Evolutionary conservation across 1,140 invertebrate species (phyloP).

Genomic region (Bradynema listronoti): DNA sequence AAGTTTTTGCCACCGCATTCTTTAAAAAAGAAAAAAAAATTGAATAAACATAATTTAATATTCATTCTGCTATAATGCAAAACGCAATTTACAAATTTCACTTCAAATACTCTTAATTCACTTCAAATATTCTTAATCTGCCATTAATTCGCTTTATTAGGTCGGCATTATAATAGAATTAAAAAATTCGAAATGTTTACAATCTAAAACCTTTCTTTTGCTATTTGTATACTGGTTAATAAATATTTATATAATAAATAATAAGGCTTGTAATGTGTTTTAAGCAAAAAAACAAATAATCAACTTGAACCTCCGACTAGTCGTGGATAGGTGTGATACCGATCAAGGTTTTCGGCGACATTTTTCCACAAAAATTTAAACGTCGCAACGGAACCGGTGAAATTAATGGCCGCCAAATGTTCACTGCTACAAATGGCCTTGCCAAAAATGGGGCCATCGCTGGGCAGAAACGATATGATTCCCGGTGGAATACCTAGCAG

Average conservation of each 20-base stretch:
- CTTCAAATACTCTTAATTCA: too few species aligned
- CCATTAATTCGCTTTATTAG: too few species aligned
- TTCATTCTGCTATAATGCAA: too few species aligned
- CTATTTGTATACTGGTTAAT: too few species aligned
- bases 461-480: slow-evolving; percentile 91
- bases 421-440: slow-evolving; percentile 77
- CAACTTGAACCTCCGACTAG: slow-evolving; percentile 73
- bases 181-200: too few species aligned
- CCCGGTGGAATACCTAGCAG: slow-evolving; percentile 71
- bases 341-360: slow-evolving; percentile 78
- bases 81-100: too few species aligned
- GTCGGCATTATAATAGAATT: too few species aligned
- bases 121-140: too few species aligned
- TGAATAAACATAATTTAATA: neutral
- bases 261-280: too few species aligned
- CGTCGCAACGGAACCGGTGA: slow-evolving; percentile 72
- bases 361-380: slow-evolving; percentile 86
- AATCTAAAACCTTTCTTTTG: too few species aligned
- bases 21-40: slow-evolving; percentile 17
- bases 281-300: too few species aligned
- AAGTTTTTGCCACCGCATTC: slow-evolving; percentile 99
- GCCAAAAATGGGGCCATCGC: slow-evolving; percentile 89
- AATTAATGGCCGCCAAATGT: slow-evolving; percentile 85
- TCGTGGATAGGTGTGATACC: slow-evolving; percentile 82
- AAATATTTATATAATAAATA: too few species aligned